Evolutionary conservation across 2,888 invertebrate genomes (phyloP).

Genomic region (Neoascia interrupta): DNA sequence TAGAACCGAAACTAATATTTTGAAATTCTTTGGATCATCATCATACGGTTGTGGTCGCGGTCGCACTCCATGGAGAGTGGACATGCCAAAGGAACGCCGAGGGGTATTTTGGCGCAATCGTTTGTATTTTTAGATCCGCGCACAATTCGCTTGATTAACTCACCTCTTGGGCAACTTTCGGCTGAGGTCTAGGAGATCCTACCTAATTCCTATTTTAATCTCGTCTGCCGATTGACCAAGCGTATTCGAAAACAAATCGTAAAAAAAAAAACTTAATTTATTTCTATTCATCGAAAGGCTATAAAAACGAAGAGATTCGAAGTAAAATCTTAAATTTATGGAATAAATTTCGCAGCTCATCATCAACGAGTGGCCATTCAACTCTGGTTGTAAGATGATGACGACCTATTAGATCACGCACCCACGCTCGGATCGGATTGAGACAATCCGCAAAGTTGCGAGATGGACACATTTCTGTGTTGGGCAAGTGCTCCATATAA

Average conservation of each 20-base stretch:
- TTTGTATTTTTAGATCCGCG: slow-evolving; percentile 34
- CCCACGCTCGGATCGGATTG: not conserved
- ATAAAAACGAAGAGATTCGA: not conserved
- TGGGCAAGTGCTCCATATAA: too few relatives aligned
- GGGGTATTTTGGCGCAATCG: slow-evolving; percentile 3
- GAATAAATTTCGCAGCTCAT: slow-evolving; percentile 43
- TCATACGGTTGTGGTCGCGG: slow-evolving; percentile 3
- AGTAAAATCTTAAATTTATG: slow-evolving; percentile 18
- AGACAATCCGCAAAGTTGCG: too few relatives aligned
- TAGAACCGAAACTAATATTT: slow-evolving; percentile 60
- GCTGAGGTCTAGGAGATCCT: not conserved
- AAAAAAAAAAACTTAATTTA: slow-evolving; percentile 12
- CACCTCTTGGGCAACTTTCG: slow-evolving; percentile 32
- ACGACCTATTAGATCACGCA: slow-evolving; percentile 2
- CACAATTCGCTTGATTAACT: slow-evolving; percentile 39
- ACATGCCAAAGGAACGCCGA: too few relatives aligned
- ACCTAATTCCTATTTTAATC: slow-evolving; percentile 13
- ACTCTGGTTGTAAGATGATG: slow-evolving; percentile 9
- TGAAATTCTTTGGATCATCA: slow-evolving; percentile 29
- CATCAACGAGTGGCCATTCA: slow-evolving; percentile 25
- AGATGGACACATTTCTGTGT: too few relatives aligned
- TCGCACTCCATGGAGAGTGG: slow-evolving; percentile 6
- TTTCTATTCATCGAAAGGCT: not conserved
- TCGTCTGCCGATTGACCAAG: slow-evolving; percentile 28
- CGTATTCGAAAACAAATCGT: not conserved